These are phyloP conservation scores for Parotocinclus haroldoi DNA, from an alignment of 2,797 vertebrate genomes.

Conservation along the genomic window DNA sequence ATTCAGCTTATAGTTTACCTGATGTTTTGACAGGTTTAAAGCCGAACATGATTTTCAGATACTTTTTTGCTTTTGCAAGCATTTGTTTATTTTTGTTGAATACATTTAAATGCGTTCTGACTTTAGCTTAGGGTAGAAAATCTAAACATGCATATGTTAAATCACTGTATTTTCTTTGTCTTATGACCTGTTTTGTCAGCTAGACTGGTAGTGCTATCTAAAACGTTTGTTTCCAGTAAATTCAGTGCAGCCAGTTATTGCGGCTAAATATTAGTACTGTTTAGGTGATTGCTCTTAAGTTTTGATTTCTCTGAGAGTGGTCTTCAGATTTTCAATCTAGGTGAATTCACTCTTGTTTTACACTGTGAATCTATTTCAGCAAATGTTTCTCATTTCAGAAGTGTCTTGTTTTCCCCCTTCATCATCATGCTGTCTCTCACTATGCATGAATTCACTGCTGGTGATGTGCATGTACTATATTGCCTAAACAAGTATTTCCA, in stretches of 20 bases:
- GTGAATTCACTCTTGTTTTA: constrained; percentile 25
- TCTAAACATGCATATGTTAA: not conserved
- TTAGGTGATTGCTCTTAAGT: no score
- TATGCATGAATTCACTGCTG: constrained; percentile 32
- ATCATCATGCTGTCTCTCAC: not conserved
- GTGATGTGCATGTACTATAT: constrained; percentile 5
- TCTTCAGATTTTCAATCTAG: not conserved
- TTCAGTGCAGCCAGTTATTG: no score
- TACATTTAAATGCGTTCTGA: constrained; percentile 1
- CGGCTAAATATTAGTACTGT: not conserved
- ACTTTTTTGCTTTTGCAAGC: no score
- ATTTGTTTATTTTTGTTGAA: no score
- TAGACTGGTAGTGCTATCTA: no score
- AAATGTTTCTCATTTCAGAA: not conserved
- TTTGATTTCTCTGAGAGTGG: no score
- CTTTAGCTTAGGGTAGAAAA: constrained; percentile 7
- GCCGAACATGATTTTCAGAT: no score
- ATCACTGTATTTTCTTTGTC: not conserved
- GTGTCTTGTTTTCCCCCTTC: not conserved
- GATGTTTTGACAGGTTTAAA: no score
- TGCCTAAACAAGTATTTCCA: constrained; percentile 34
- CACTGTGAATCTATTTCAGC: constrained; percentile 39
- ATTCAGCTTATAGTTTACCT: no score
- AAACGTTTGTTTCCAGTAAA: not conserved
- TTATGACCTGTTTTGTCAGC: not conserved